These are phyloP conservation scores for Neotragus moschatus DNA, from an alignment of 2,113 vertebrate genomes.

Conservation along the genomic window DNA sequence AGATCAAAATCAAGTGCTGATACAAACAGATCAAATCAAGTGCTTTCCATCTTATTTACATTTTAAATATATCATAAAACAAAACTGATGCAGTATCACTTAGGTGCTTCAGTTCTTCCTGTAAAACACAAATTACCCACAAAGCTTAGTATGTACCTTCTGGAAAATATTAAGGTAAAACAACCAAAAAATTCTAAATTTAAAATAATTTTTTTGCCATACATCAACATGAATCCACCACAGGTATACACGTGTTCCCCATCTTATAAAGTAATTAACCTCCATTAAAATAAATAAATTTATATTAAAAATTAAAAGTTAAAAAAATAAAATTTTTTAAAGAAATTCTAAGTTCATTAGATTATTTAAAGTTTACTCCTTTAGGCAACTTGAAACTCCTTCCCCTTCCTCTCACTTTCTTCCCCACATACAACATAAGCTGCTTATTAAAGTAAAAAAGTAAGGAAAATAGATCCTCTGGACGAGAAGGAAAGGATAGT, in stretches of 20 bases:
- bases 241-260: too few species aligned
- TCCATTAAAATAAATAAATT: too few species aligned
- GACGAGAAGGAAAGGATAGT: background rate
- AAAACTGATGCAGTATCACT: background rate
- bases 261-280: too few species aligned
- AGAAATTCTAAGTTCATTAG: background rate
- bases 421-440: background rate
- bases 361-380: background rate
- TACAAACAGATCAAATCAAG: background rate
- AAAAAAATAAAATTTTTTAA: too few species aligned
- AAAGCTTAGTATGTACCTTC: background rate
- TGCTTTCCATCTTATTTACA: background rate
- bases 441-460: background rate
- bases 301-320: too few species aligned
- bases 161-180: background rate
- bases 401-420: background rate
- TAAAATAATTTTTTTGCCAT: background rate
- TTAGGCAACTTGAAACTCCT: background rate
- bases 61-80: background rate
- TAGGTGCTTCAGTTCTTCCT: background rate
- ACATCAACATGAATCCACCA: too few species aligned
- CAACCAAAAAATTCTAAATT: background rate
- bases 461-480: background rate
- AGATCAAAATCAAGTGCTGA: background rate
- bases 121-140: background rate